Evolutionary conservation across 1,140 invertebrate species (phyloP), one percentile per base, ranked within the genome.

Genomic region (Dreissena polymorpha): DNA sequence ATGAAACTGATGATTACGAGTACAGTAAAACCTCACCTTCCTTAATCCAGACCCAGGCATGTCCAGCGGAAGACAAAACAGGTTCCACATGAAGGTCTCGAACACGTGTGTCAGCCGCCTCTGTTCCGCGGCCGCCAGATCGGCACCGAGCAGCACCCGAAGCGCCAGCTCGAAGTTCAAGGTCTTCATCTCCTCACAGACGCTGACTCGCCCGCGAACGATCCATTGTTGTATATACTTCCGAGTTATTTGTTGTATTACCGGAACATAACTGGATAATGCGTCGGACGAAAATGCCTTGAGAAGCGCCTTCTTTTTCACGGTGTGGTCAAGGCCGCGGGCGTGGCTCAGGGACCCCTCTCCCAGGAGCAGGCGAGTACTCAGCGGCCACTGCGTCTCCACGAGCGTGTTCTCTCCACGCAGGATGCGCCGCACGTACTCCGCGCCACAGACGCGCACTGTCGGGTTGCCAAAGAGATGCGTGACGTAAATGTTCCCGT

Each of bases 401-500:
- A 92, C 90, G 25, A 91, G 64, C 0, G 83, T 87, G 64, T 91
- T 86, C 76, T 92, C 90, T 0, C 86, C 86, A 14, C 83, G 67
- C 23, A 92, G 63, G 53, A 92, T 88, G 74, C 85, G 88, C 29
- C 86, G 78, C 0, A 91, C 75, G 79, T 90, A 86, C 23, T 86
- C 63, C 51, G 86, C 84, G 1, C 90, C 90, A 13, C 85, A 80
- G 7, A 91, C 88, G 7, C 91, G 80, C 13, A 92, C 87, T 10
- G 89, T 90, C n/a, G 90, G 90, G 6, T 81, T 70, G 25, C 90
- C 90, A 21, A 91, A 74, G 3, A 91, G 29, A 71, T 92, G 91
- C 10, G 90, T 92, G 76, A 88, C 90, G 86, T 87, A 92, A 16
- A 92, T 83, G 18, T 86, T 51, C 0, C 91, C 91, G 74, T 90